Evolutionary conservation across 2,888 invertebrate genomes (phyloP).

Genomic region (Ethmia dodecea): DNA sequence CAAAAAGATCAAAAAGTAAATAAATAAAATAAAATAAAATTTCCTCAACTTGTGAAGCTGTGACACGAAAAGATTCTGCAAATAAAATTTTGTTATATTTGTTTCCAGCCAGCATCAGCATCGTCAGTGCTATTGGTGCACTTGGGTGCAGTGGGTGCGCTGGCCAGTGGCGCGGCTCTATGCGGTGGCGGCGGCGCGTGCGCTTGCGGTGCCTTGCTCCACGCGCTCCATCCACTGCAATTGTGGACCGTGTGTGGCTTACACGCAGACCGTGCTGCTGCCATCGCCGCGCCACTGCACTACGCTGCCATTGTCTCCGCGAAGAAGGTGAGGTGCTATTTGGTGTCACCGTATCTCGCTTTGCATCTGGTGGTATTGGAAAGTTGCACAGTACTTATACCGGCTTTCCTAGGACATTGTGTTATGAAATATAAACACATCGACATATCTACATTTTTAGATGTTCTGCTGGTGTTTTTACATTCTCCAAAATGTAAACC

Average conservation of each 20-base stretch:
- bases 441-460: too few species aligned
- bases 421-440: too few species aligned
- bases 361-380: too few species aligned
- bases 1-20: too few species aligned
- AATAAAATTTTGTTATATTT: slow-evolving; percentile 1
- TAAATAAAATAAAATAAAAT: too few species aligned
- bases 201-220: slow-evolving; percentile 82
- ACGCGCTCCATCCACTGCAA: slow-evolving; percentile 84
- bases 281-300: slow-evolving; percentile 88
- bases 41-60: too few species aligned
- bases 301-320: slow-evolving; percentile 87
- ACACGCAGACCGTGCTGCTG: slow-evolving; percentile 88
- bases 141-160: slow-evolving; percentile 82
- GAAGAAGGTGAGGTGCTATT: slow-evolving; percentile 77
- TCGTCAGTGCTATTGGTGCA: slow-evolving; percentile 85
- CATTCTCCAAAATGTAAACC: too few species aligned
- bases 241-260: slow-evolving; percentile 89
- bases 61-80: too few species aligned
- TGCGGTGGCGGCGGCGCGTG: slow-evolving; percentile 81
- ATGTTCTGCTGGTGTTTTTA: too few species aligned
- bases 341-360: too few species aligned
- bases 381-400: too few species aligned
- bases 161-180: slow-evolving; percentile 82
- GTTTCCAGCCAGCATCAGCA: slow-evolving; percentile 79
- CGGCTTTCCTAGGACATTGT: too few species aligned